These are phyloP conservation scores for Agrilus biguttatus DNA, from an alignment of 2,888 invertebrate genomes.

Conservation along the genomic window DNA sequence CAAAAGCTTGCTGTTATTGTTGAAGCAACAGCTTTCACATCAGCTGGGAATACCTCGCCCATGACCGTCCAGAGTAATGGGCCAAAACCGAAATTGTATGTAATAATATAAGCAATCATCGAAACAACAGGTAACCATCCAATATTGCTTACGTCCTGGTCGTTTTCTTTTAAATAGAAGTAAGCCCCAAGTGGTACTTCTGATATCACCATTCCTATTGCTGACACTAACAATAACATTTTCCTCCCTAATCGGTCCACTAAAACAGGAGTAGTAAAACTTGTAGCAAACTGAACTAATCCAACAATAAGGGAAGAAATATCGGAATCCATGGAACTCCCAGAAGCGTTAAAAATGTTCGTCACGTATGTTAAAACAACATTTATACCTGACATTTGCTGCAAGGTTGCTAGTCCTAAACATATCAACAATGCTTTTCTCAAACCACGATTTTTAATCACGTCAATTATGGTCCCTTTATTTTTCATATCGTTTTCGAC, in stretches of 20 bases:
- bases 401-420: slow-evolving; percentile 10
- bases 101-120: background rate
- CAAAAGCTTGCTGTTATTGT: slow-evolving; percentile 60
- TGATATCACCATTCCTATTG: slow-evolving; percentile 49
- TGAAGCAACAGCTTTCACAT: slow-evolving; percentile 56
- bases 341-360: slow-evolving; percentile 50
- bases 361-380: slow-evolving; percentile 12
- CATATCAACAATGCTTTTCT: slow-evolving; percentile 10
- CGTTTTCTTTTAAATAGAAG: slow-evolving; percentile 40
- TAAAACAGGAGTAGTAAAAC: slow-evolving; percentile 53
- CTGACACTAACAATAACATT: slow-evolving; percentile 52
- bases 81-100: slow-evolving; percentile 39
- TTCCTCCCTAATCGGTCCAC: slow-evolving; percentile 64
- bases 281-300: slow-evolving; percentile 55
- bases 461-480: too few relatives aligned
- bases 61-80: slow-evolving; percentile 65
- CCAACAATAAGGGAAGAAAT: slow-evolving; percentile 61
- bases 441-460: too few relatives aligned
- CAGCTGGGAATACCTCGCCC: slow-evolving; percentile 62
- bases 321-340: slow-evolving; percentile 41
- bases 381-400: slow-evolving; percentile 15
- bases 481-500: slow-evolving; percentile 12
- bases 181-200: slow-evolving; percentile 41
- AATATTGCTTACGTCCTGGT: background rate
- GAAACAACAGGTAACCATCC: background rate